Evolutionary conservation across 2,888 invertebrate genomes (phyloP).

Genomic region (Macrosoma leucophasiata): DNA sequence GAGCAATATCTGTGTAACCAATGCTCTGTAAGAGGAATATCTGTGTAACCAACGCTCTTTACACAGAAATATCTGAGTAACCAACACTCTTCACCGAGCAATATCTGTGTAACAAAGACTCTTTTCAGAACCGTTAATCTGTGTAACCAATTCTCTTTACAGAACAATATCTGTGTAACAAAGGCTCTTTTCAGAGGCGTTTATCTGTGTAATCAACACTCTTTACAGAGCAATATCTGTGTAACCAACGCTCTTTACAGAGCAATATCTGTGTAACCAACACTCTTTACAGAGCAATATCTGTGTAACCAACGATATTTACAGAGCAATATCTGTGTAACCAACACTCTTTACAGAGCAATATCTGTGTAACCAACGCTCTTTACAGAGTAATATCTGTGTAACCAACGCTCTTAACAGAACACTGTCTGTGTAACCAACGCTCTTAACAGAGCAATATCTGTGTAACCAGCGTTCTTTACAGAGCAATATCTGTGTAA

Average conservation of each 20-base stretch:
- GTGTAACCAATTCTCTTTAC: conserved; percentile 13
- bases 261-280: conserved; percentile 6
- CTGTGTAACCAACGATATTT: conserved; percentile 4
- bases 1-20: too few relatives aligned
- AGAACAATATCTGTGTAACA: conserved; percentile 14
- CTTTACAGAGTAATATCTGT: too few relatives aligned
- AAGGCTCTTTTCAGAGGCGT: conserved; percentile 14
- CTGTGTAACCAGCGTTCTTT: conserved; percentile 5
- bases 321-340: not conserved
- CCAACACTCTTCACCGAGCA: conserved; percentile 9
- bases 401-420: too few relatives aligned
- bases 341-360: too few relatives aligned
- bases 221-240: conserved; percentile 12
- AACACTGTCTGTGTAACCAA: too few relatives aligned
- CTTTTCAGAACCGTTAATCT: conserved; percentile 1
- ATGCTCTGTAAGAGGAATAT: too few relatives aligned
- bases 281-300: conserved; percentile 10
- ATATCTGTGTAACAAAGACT: conserved; percentile 3
- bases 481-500: conserved; percentile 10
- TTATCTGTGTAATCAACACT: conserved; percentile 10
- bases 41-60: too few relatives aligned
- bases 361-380: too few relatives aligned
- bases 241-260: conserved; percentile 18
- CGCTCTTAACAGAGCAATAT: conserved; percentile 3
- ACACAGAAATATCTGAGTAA: conserved; percentile 8